Conservation (phyloP, 1,140 invertebrate species). For the Anadara kagoshimensis region DNA sequence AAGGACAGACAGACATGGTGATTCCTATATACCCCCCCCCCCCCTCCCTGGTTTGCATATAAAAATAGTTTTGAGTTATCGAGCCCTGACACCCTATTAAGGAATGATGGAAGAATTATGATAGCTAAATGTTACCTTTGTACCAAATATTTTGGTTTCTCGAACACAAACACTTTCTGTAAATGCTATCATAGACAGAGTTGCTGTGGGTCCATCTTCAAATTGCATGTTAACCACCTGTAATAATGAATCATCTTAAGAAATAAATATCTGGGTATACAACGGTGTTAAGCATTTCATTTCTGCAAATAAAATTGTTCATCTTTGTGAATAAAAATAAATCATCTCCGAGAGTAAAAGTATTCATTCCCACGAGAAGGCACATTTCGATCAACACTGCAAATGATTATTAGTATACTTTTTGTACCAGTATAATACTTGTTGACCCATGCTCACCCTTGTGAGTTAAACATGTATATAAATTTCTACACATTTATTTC, state of each 20-base stretch:
- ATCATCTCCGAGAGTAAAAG: not conserved
- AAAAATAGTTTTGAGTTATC: not conserved
- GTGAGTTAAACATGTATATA: too few species aligned
- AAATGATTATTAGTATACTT: too few species aligned
- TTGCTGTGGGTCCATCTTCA: slow-evolving; percentile 73
- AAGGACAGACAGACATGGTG: too few species aligned
- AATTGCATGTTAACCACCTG: slow-evolving; percentile 75
- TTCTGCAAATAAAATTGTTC: too few species aligned
- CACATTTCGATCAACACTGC: too few species aligned
- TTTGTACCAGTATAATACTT: too few species aligned
- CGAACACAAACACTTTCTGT: slow-evolving; percentile 72
- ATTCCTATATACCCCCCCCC: too few species aligned
- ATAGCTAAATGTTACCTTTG: slow-evolving; percentile 49
- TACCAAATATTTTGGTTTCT: slow-evolving; percentile 67
- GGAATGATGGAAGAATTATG: not conserved
- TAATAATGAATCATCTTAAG: not conserved
- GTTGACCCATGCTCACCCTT: too few species aligned
- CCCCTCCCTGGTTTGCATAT: not conserved
- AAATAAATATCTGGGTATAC: not conserved
- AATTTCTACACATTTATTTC: too few species aligned
- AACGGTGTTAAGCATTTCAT: not conserved
- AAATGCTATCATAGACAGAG: slow-evolving; percentile 75
- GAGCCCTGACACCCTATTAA: not conserved
- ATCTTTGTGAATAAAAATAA: too few species aligned
- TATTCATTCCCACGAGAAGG: too few species aligned